Conservation (phyloP, 2,113 vertebrate species). For the Odocoileus hemionus region DNA sequence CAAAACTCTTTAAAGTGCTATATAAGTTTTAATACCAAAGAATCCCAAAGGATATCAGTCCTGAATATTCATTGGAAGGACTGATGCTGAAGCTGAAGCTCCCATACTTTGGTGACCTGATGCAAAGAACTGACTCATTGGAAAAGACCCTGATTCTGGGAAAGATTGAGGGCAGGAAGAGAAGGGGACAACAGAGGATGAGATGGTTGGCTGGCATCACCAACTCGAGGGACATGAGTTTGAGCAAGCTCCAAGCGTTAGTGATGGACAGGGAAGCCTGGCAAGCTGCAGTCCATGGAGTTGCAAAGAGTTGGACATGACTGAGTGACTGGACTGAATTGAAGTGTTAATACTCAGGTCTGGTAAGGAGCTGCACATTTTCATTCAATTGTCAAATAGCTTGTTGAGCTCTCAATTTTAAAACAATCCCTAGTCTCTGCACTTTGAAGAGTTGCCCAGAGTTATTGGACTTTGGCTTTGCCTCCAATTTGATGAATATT, state of each 20-base stretch:
- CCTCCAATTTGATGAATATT: slow-evolving; percentile 3
- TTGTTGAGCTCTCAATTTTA: not conserved
- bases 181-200: not conserved
- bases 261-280: not conserved
- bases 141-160: not conserved
- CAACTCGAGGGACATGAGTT: not conserved
- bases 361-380: not conserved
- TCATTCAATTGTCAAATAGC: not conserved
- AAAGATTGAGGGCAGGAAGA: not conserved
- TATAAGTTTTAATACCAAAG: not conserved
- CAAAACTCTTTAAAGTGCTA: not conserved
- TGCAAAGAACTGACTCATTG: not conserved
- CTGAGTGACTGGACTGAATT: not conserved
- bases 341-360: not conserved
- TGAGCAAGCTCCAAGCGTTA: not conserved
- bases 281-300: not conserved
- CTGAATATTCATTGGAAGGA: not conserved
- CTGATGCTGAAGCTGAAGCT: not conserved
- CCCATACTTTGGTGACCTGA: not conserved
- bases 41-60: not conserved
- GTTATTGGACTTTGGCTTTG: not conserved
- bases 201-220: not conserved
- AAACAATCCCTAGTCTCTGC: not conserved
- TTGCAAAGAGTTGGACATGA: not conserved
- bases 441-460: not conserved